Conservation (phyloP, 2,888 invertebrate genomes). For the Nymphalis polychloros region DNA sequence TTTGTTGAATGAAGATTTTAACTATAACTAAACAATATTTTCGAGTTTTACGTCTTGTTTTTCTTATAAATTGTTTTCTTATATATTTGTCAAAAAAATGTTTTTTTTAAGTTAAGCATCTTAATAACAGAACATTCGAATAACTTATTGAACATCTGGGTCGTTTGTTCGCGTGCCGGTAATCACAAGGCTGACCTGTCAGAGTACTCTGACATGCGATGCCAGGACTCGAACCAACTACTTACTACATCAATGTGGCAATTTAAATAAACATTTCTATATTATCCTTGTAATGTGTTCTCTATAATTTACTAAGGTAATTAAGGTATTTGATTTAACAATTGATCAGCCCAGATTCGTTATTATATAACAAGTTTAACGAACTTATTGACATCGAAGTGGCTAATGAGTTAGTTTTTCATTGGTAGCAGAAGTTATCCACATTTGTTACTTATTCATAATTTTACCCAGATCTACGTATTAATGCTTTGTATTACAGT, state of each 20-base stretch:
- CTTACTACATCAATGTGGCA: neutral
- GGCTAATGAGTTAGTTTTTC: too few relatives aligned
- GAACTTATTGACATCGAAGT: too few relatives aligned
- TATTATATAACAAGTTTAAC: neutral
- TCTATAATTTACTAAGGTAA: neutral
- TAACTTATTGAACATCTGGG: constrained; percentile 8
- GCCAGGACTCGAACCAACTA: constrained; percentile 10
- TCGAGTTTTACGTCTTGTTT: too few relatives aligned
- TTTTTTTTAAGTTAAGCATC: too few relatives aligned
- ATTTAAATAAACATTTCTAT: constrained; percentile 7
- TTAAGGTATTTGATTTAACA: neutral
- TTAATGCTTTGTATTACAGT: too few relatives aligned
- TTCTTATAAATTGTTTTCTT: too few relatives aligned
- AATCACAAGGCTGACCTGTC: constrained; percentile 1
- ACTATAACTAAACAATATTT: too few relatives aligned
- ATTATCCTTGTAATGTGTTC: constrained; percentile 1
- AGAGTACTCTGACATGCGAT: constrained; percentile 25
- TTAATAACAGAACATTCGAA: neutral
- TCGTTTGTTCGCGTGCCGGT: constrained; percentile 5
- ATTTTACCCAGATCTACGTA: too few relatives aligned
- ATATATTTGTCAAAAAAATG: too few relatives aligned
- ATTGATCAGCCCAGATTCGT: neutral
- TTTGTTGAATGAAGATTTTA: too few relatives aligned
- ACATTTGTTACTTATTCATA: too few relatives aligned
- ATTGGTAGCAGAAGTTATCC: too few relatives aligned